Evolutionary conservation across 2,797 vertebrate genomes (phyloP).

Genomic region (Thripadectes ignobilis): DNA sequence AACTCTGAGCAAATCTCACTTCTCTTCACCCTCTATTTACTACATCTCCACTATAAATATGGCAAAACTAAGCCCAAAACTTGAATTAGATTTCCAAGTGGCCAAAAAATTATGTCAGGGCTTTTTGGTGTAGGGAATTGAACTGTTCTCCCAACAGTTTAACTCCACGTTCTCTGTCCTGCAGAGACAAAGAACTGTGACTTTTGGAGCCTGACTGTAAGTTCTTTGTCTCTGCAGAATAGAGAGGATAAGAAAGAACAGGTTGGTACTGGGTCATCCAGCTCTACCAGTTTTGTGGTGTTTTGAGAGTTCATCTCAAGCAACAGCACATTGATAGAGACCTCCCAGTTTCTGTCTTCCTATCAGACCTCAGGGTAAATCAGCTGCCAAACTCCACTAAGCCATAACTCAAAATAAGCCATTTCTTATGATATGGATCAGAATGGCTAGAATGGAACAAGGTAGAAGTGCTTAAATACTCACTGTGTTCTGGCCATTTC

Average conservation of each 20-base stretch:
- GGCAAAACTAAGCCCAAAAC: neutral
- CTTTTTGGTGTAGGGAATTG: neutral
- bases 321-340: neutral
- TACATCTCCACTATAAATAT: neutral
- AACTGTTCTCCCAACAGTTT: neutral
- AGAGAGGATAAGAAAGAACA: neutral
- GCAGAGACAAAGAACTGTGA: neutral
- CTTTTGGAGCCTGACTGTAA: neutral
- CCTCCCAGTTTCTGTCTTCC: neutral
- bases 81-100: neutral
- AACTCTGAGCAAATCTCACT: neutral
- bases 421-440: neutral
- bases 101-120: neutral
- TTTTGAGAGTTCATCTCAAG: neutral
- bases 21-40: neutral
- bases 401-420: neutral
- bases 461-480: neutral
- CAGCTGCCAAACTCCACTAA: neutral
- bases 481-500: neutral
- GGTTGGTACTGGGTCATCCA: accelerated
- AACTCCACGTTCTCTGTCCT: neutral
- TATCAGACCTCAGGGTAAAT: neutral
- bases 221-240: neutral
- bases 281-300: neutral
- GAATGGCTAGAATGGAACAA: neutral